Evolutionary conservation across 2,888 invertebrate species (phyloP), one percentile per base, ranked within the genome.

Genomic region (Drosophila niveifrons): DNA sequence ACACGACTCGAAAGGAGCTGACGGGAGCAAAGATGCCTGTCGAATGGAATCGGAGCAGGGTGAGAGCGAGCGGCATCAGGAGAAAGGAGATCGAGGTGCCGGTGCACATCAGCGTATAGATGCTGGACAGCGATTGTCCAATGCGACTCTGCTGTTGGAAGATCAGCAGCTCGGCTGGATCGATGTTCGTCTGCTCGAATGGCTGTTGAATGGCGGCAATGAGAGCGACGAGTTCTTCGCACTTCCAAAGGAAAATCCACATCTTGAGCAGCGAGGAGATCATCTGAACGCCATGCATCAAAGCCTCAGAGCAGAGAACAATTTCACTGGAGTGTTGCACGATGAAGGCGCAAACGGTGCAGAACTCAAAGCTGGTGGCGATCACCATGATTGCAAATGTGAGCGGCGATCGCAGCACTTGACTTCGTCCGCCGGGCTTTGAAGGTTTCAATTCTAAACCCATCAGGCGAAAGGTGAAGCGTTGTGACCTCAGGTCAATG

Each of bases 251-350:
- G n/a, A 80, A 79, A 6, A 82, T 72, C 43, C 13, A 10, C 69
- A 79, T 75, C 44, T 80, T 75, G 1, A 82, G 63, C 11, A 82
- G 66, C 23, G 79, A 79, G 11, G 72, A 80, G 18, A 80, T 48
- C 79, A 80, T 79, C 36, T 81, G 81, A 1, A 79, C 7, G 48
- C 81, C 78, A 6, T 82, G 79, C 79, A 80, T 78, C 23, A 80
- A 41, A 1, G 81, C 79, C 58, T 79, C 81, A 6, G 81, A 81
- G 46, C 74, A 78, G 29, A 81, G 59, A 3, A 78, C 78, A 3
- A 79, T 74, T 23, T 81, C 71, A 43, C 56, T 63, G 17, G 66
- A 66, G n/a, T 80, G 56, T 9, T 52, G 47, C n/a, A 59, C 66
- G 6, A 80, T 82, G 10, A 79, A 80, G 6, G 72, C 72, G 53